Percentiles rank a stretch among this genome's conserved stretches.
These are phyloP conservation scores for Leucoraja ocellata DNA, from an alignment of 2,797 vertebrate species.

Conservation along the genomic window DNA sequence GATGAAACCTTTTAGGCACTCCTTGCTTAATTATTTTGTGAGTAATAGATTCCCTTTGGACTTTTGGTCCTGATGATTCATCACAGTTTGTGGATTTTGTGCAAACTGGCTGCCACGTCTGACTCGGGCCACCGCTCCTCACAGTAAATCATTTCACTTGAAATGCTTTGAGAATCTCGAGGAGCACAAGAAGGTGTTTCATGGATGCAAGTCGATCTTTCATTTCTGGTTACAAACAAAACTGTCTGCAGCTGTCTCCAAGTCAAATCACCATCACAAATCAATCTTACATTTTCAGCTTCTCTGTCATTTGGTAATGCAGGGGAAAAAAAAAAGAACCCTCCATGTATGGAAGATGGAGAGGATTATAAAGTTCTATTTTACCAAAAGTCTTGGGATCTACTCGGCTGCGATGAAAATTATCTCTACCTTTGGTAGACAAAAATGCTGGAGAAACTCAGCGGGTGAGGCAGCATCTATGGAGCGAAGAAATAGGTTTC, in stretches of 20 bases:
- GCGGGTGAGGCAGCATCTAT: too few species aligned
- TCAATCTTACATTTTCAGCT: background rate
- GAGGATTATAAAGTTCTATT: background rate
- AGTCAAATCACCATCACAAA: background rate
- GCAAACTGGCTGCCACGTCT: conserved; percentile 1
- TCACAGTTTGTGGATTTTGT: background rate
- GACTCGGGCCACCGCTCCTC: background rate
- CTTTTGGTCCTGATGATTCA: background rate
- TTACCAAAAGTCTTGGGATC: background rate
- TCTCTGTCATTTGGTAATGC: background rate
- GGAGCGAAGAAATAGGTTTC: too few species aligned
- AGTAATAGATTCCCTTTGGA: conserved; percentile 2
- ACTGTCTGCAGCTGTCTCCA: background rate
- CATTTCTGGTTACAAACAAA: background rate
- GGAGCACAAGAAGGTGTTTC: background rate
- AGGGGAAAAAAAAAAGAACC: background rate
- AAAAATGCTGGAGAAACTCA: too few species aligned
- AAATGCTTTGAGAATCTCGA: background rate
- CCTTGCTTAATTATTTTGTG: background rate
- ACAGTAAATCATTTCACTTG: background rate
- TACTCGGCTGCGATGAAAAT: background rate
- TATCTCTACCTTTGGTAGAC: background rate
- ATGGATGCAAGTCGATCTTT: background rate
- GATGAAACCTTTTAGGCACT: background rate
- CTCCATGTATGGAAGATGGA: background rate